Base-by-base conservation (phyloP, 2,113 vertebrate genomes). In the Lampris incognitus region DNA sequence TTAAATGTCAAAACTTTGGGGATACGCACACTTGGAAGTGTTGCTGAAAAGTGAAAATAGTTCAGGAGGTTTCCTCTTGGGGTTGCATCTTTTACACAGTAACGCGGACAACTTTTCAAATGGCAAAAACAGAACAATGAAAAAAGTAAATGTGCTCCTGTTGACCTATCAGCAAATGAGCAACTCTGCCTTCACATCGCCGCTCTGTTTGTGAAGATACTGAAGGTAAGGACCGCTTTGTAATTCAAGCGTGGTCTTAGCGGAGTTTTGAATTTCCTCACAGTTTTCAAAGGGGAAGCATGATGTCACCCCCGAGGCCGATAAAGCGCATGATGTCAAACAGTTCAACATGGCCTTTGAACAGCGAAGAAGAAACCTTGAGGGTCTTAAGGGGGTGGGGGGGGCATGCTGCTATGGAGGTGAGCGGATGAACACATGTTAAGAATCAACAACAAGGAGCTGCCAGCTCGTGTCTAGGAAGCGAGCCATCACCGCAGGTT, bases 401-500 rank as follows among this genome's bases (percentile, higher is more conserved):
- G 78, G 49, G 76, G 58, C 63, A 54, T 78, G 82, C 88, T 51
- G 66, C 87, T 58, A 40, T 75, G 79, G 89, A 94, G 89, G 89
- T 89, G 86, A 93, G 89, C 72, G 84, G 86, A 93, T 91, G 88
- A 93, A 93, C 92, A 93, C 92, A 92, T 92, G 93, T 93, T 93
- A 89, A 81, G 89, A 93, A 92, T 94, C 93, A 94, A 93, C 91
- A 92, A 85, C 74, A 76, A 81, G 87, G 77, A 64, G 88, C 84
- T 91, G 92, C 92, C 92, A 91, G 88, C 84, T 92, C 90, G 91
- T 36, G 82, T 92, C 91, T 88, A 92, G 92, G 91, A 94, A 92
- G 88, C 85, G 70, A 89, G 93, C 93, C 93, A 94, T 93, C 93
- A 90, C 93, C 92, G 90, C 92, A 92, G 90, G 92, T 92, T 93